Evolutionary conservation across 2,113 vertebrate species (phyloP).

Genomic region (Hyaena hyaena): DNA sequence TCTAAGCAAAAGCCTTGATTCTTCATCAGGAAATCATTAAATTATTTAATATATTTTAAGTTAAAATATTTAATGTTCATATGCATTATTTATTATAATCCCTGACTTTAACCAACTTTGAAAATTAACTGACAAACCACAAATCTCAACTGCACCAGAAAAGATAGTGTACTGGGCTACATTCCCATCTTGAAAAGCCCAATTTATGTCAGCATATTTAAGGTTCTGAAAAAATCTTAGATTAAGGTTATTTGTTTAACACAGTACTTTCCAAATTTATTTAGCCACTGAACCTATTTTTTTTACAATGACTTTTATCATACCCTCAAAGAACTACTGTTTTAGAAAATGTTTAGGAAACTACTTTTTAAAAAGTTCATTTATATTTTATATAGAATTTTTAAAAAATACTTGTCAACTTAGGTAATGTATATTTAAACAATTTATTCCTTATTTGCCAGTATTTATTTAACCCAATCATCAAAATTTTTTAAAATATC

Average conservation of each 20-base stretch:
- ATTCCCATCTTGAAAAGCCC: not conserved
- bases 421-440: not conserved
- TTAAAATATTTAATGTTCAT: not conserved
- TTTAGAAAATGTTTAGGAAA: slow-evolving; percentile 7
- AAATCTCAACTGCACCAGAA: not conserved
- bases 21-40: not conserved
- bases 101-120: not conserved
- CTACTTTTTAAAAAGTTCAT: not conserved
- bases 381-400: not conserved
- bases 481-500: not conserved
- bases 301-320: not conserved
- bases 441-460: not conserved
- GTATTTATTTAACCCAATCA: not conserved
- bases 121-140: not conserved
- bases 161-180: not conserved
- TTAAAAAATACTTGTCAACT: not conserved
- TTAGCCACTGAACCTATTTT: not conserved
- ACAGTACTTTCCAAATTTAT: not conserved
- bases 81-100: not conserved
- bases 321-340: not conserved
- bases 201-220: not conserved
- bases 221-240: not conserved
- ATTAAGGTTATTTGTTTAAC: not conserved
- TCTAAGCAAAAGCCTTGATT: not conserved
- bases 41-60: not conserved